Base-by-base conservation (phyloP, 1,140 invertebrate species). In the Cyclina sinensis region DNA sequence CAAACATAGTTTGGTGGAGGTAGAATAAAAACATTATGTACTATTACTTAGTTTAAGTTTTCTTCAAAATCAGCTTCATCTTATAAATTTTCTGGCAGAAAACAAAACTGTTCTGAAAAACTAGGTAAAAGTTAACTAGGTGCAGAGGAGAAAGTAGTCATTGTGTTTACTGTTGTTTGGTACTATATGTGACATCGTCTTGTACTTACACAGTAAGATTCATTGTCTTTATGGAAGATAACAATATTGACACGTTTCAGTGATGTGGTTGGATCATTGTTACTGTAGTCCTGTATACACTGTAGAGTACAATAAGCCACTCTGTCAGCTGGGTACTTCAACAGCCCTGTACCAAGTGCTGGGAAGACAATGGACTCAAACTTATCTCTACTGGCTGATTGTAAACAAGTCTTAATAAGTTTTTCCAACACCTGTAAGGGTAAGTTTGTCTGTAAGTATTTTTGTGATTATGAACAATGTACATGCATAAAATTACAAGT, bases 291-390 rank as follows among this genome's bases (percentile, higher is more conserved):
- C 59, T 73, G 27, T 37, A 88, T 24, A 81, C 78, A 54, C 59
- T 88, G 57, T 16, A 88, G 37, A 54, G 78, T 81, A 0, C n/a
- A 70, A n/a, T 80, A 65, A 2, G 78, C 86, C 79, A 88, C 86
- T 39, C 62, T 54, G 27, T 80, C 78, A 12, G 30, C 43, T 7
- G 86, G 57, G 37, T 88, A 88, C 27, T 57, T 70, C 43, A 88
- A 43, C 0, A 88, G 62, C 9, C 76, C 76, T 9, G 86, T 73
- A 24, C 86, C 86, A 18, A 88, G 43, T 24, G 86, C 86, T 16
- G 86, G 86, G 30, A 81, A 51, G 0, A 65, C 39, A 54, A 88
- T 39, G 18, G 76, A 88, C 16, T 37, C 37, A 32, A 27, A 54
- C 3, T 46, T 48, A 0, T 35, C n/a, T 21, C 73, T 39, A 70